Evolutionary conservation across 2,797 vertebrate species (phyloP), one percentile per base, ranked within the genome.

Genomic region (Danio kyathit): DNA sequence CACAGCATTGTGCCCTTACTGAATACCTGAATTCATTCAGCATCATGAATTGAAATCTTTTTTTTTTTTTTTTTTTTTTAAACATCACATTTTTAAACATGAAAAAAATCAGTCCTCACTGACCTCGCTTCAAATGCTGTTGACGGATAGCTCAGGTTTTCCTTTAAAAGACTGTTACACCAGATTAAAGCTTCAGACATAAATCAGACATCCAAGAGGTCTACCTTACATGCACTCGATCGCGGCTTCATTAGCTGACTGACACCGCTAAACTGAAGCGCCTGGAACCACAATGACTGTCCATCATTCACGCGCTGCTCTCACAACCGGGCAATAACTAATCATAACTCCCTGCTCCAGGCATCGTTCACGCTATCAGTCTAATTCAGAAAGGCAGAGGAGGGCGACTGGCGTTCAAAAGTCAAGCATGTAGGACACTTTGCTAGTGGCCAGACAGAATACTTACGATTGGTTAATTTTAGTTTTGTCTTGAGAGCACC

Each of bases 321-420:
- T 71, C 10, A 29, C 65, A 76, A 76, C 66, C 54, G 63, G 77
- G 21, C 46, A 71, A 72, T 40, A 72, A 51, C 67, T 63, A 84
- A 80, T 71, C 79, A 73, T 72, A 76, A 76, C 67, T 77, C 48
- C 43, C n/a, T 16, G 60, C 78, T 65, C 21, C n/a, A 73, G 91
- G 89, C 89, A 82, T 86, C 46, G 74, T 88, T 90, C 85, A 88
- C 86, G 87, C 89, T 79, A 86, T 82, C 87, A 86, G 89, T 86
- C 89, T 93, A 93, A 93, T 93, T 93, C 90, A 91, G 91, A 90
- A 87, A 87, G 89, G 89, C 92, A 90, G 92, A 88, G 88, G 90
- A 88, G 89, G 89, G 89, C 86, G 86, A 87, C 83, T 91, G 90
- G 89, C 90, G 89, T 90, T 89, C 90, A 93, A 93, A 76, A 77